Conservation (phyloP, 2,113 vertebrate species). For the Polypterus senegalus region DNA sequence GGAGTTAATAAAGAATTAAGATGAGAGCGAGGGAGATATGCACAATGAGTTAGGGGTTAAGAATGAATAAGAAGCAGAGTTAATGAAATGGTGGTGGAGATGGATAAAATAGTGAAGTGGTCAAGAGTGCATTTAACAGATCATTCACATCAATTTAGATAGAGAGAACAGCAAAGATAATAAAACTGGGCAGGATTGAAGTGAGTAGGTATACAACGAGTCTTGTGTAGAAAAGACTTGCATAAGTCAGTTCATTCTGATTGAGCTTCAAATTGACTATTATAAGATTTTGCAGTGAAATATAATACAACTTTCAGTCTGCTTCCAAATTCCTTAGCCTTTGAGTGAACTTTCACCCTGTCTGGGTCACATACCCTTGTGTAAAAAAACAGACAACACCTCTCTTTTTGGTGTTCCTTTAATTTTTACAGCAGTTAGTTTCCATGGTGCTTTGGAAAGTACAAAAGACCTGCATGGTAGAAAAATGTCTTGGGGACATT, state of each 20-base stretch:
- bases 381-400: slow-evolving; percentile 34
- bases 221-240: too few species aligned
- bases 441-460: slow-evolving; percentile 9
- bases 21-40: too few species aligned
- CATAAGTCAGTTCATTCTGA: too few species aligned
- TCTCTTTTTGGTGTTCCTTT: slow-evolving; percentile 25
- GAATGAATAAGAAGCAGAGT: too few species aligned
- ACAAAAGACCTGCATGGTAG: slow-evolving; percentile 17
- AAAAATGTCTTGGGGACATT: slow-evolving; percentile 68
- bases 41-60: too few species aligned
- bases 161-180: too few species aligned
- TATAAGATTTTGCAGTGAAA: slow-evolving; percentile 29
- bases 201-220: too few species aligned
- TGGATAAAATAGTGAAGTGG: background rate
- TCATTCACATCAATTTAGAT: background rate
- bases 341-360: slow-evolving; percentile 48
- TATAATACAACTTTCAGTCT: slow-evolving; percentile 29
- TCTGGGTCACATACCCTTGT: slow-evolving; percentile 55
- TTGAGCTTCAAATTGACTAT: too few species aligned
- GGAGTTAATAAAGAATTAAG: too few species aligned
- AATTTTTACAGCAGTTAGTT: slow-evolving; percentile 5
- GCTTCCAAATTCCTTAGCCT: slow-evolving; percentile 42
- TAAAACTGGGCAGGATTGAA: too few species aligned
- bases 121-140: slow-evolving; percentile 16
- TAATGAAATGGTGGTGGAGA: too few species aligned